phyloP scores from a whole-genome alignment of 2,113 vertebrate genomes.

The Rhinopomastus cyanomelas region DNA sequence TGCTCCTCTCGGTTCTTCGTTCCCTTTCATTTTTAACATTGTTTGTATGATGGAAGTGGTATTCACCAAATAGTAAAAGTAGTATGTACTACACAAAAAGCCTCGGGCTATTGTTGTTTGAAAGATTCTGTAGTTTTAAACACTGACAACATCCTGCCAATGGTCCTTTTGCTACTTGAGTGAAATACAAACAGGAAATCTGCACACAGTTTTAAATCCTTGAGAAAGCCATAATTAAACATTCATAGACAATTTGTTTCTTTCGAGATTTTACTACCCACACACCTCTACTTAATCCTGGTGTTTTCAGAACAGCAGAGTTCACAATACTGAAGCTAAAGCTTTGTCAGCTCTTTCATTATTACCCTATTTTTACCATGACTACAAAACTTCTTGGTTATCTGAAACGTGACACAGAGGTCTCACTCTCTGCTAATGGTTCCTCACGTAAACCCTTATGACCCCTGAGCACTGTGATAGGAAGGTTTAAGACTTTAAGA shows the following conservation, averaged over 20 bases:
- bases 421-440: not conserved
- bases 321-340: slow-evolving; percentile 20
- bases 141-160: slow-evolving; percentile 28
- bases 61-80: slow-evolving; percentile 14
- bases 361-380: slow-evolving; percentile 43
- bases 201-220: slow-evolving; percentile 46
- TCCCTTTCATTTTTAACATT: slow-evolving; percentile 15
- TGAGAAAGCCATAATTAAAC: slow-evolving; percentile 65
- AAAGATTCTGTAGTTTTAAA: slow-evolving; percentile 59
- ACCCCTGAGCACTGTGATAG: not conserved
- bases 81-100: slow-evolving; percentile 47
- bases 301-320: slow-evolving; percentile 60
- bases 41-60: slow-evolving; percentile 58
- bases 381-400: slow-evolving; percentile 7
- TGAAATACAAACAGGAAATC: slow-evolving; percentile 64
- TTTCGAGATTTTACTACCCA: slow-evolving; percentile 59
- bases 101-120: slow-evolving; percentile 39
- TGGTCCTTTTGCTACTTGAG: slow-evolving; percentile 43
- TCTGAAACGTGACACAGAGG: slow-evolving; percentile 19
- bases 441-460: not conserved
- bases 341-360: slow-evolving; percentile 53
- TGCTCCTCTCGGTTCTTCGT: not conserved
- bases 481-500: not conserved
- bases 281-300: slow-evolving; percentile 32
- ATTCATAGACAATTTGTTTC: slow-evolving; percentile 56